phyloP scores from a whole-genome alignment of 2,113 vertebrate genomes.

The Hydrolagus affinis region DNA sequence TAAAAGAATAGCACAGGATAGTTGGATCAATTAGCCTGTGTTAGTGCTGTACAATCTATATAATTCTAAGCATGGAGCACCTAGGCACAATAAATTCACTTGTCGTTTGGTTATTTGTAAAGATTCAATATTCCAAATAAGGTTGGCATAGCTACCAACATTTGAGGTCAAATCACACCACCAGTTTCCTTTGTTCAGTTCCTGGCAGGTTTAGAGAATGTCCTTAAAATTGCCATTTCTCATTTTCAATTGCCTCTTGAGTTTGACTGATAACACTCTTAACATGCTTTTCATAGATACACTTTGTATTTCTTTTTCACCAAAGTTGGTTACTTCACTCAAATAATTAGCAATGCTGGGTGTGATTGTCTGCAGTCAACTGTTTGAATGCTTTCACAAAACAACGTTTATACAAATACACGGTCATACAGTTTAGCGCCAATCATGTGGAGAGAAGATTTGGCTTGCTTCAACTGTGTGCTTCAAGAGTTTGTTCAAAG shows the following conservation, averaged over 20 bases:
- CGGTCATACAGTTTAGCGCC: background rate
- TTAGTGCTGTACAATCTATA: no score
- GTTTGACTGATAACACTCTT: background rate
- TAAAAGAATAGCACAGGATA: no score
- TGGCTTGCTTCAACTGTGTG: background rate
- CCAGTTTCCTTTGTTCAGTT: background rate
- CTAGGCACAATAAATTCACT: no score
- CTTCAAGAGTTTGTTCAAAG: background rate
- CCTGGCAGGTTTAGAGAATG: background rate
- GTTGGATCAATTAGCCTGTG: no score
- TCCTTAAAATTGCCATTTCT: background rate
- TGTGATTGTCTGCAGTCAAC: background rate
- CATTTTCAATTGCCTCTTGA: background rate
- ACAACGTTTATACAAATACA: background rate
- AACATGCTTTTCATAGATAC: background rate
- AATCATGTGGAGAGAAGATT: background rate
- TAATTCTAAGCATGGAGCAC: no score
- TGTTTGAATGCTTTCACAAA: background rate
- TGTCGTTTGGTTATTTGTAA: no score
- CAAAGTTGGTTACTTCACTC: background rate
- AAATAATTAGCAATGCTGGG: constrained; percentile 2
- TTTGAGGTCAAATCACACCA: no score
- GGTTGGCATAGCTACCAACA: no score
- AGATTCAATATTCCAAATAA: no score
- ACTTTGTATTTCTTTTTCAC: background rate